Evolutionary conservation across 2,797 vertebrate genomes (phyloP).

Genomic region (Oophaga sylvatica): DNA sequence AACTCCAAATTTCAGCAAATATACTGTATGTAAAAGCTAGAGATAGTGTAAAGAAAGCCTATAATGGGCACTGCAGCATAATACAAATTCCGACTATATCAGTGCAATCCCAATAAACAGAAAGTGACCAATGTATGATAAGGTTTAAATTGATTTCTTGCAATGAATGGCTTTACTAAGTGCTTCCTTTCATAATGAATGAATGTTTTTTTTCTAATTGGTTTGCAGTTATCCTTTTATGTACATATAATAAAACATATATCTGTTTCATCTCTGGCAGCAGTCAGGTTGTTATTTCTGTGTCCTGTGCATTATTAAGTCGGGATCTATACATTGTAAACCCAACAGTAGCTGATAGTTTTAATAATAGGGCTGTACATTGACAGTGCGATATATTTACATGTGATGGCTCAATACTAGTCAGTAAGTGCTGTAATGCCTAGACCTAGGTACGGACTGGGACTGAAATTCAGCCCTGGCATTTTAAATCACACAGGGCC

Average conservation of each 20-base stretch:
- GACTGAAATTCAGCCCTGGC: too few species aligned
- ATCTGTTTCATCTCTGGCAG: background rate
- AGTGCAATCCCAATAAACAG: background rate
- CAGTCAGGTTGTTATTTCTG: background rate
- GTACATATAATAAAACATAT: background rate
- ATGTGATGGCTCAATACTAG: background rate
- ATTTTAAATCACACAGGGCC: too few species aligned
- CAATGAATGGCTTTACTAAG: background rate
- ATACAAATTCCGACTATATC: background rate
- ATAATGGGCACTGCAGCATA: background rate
- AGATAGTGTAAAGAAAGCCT: background rate
- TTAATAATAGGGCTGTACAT: background rate
- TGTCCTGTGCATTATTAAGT: background rate
- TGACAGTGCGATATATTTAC: background rate
- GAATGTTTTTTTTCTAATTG: background rate
- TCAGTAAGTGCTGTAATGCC: background rate
- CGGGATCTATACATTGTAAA: background rate
- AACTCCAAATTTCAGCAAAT: background rate
- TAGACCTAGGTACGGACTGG: too few species aligned
- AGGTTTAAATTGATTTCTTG: background rate
- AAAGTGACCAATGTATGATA: background rate
- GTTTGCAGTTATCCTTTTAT: background rate
- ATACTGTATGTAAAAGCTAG: background rate
- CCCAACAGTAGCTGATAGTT: background rate
- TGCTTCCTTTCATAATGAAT: background rate